phyloP scores from a whole-genome alignment of 2,888 invertebrate genomes.

The Steinernema hermaphroditum region DNA sequence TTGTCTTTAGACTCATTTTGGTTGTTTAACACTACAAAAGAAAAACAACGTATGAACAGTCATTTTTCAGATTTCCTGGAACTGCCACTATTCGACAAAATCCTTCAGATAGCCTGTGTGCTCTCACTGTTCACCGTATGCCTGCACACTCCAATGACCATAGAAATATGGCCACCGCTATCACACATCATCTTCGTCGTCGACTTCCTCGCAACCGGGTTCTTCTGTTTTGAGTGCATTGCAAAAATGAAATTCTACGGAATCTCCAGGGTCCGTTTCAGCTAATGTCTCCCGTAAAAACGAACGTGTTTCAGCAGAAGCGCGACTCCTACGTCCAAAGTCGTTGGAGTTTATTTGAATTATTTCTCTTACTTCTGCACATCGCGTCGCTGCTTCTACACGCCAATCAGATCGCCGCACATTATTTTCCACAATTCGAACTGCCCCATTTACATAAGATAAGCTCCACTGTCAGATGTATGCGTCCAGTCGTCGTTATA shows the following conservation, averaged over 20 bases:
- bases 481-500: conserved; percentile 93
- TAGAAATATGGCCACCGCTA: conserved; percentile 82
- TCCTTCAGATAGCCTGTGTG: conserved; percentile 55
- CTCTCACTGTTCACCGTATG: conserved; percentile 75
- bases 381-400: conserved; percentile 95
- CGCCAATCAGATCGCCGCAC: conserved; percentile 63
- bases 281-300: neutral
- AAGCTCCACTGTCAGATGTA: conserved; percentile 82
- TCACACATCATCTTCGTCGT: conserved; percentile 79
- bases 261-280: conserved; percentile 76
- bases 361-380: conserved; percentile 91
- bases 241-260: conserved; percentile 97
- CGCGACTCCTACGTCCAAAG: conserved; percentile 89
- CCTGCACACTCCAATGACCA: conserved; percentile 94
- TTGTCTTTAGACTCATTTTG: no score
- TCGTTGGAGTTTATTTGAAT: conserved; percentile 99
- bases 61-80: conserved; percentile 50
- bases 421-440: conserved; percentile 44
- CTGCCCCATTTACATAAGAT: conserved; percentile 37
- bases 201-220: conserved; percentile 84
- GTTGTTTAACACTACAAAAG: no score
- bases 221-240: conserved; percentile 97
- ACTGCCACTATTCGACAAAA: conserved; percentile 44
- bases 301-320: conserved; percentile 72
- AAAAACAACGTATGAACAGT: no score